A percentile compares a stretch with the other conserved stretches of the same genome.
Conservation (phyloP, 2,113 vertebrate genomes). For the Toxostoma redivivum region DNA sequence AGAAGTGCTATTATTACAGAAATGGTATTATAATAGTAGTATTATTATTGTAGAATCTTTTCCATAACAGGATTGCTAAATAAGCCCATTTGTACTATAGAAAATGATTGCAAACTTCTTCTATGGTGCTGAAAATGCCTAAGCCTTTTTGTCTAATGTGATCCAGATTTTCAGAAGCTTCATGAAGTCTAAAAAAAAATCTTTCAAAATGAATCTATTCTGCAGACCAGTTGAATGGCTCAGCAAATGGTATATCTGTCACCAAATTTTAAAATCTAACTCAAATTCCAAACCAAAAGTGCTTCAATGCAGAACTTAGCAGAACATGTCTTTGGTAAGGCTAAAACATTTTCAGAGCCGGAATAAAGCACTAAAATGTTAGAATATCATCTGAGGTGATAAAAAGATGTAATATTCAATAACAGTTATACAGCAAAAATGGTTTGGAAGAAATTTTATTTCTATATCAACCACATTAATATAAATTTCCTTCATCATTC, state of each 20-base stretch:
- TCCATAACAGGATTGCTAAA: slow-evolving; percentile 73
- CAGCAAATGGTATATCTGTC: background rate
- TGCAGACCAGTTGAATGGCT: background rate
- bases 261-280: slow-evolving; percentile 39
- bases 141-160: slow-evolving; percentile 51
- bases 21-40: slow-evolving; percentile 81
- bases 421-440: slow-evolving; percentile 56
- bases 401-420: slow-evolving; percentile 64
- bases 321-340: background rate
- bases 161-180: slow-evolving; percentile 40
- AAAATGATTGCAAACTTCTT: slow-evolving; percentile 76
- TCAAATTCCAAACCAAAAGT: slow-evolving; percentile 7
- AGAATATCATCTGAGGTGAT: slow-evolving; percentile 44
- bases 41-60: slow-evolving; percentile 76
- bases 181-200: background rate
- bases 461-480: slow-evolving; percentile 59
- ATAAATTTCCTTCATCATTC: slow-evolving; percentile 66
- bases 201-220: background rate
- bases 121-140: slow-evolving; percentile 57
- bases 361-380: slow-evolving; percentile 36
- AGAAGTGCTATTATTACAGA: slow-evolving; percentile 82
- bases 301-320: background rate
- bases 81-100: slow-evolving; percentile 71
- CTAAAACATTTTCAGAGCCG: slow-evolving; percentile 36
- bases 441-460: slow-evolving; percentile 65